Percentiles rank a stretch among this genome's conserved stretches.
Conservation (phyloP, 2,888 invertebrate genomes). For the Acanthococcus lagerstroemiae region DNA sequence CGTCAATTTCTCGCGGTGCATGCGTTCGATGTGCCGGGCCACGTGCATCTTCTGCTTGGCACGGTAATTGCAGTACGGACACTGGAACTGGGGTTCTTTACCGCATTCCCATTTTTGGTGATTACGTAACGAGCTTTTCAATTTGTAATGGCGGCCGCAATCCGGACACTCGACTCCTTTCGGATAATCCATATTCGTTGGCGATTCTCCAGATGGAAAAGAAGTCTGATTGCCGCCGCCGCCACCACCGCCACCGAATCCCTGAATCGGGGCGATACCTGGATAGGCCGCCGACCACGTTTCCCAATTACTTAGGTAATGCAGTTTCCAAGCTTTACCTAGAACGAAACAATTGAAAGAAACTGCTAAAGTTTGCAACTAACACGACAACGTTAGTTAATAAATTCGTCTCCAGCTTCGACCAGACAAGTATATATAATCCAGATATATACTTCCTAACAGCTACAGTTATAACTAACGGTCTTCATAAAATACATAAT, state of each 20-base stretch:
- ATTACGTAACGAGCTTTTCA: conserved; percentile 72
- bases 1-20: conserved; percentile 54
- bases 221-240: conserved; percentile 17
- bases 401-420: neutral
- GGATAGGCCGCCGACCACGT: conserved; percentile 39
- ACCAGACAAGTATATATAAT: neutral
- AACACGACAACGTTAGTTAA: neutral
- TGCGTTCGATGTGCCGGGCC: conserved; percentile 69
- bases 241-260: conserved; percentile 10
- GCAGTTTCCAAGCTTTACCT: conserved; percentile 30
- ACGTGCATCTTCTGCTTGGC: conserved; percentile 79
- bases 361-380: neutral
- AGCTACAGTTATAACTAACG: no score
- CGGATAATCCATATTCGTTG: conserved; percentile 27
- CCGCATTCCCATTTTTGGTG: conserved; percentile 81
- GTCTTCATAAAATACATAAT: no score
- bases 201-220: conserved; percentile 31
- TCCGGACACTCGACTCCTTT: conserved; percentile 45
- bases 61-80: conserved; percentile 71
- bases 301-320: conserved; percentile 37
- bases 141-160: conserved; percentile 74
- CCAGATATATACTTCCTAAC: no score
- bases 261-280: conserved; percentile 33
- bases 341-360: conserved; percentile 18
- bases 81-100: conserved; percentile 73